Conservation (phyloP, 2,113 vertebrate species). For the Hyaena hyaena region DNA sequence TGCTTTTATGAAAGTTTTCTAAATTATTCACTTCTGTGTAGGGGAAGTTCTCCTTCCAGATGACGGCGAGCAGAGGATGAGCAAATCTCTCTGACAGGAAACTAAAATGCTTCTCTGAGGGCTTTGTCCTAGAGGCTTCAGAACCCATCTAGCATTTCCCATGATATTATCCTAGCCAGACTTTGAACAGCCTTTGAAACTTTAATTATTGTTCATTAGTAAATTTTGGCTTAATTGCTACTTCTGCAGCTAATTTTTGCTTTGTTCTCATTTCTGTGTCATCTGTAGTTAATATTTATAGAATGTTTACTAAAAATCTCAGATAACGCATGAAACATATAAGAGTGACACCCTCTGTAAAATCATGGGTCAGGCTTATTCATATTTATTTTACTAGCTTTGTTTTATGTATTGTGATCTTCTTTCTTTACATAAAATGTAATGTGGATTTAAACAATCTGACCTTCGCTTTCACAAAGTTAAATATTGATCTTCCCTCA, state of each 20-base stretch:
- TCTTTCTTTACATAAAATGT: not conserved
- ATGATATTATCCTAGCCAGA: not conserved
- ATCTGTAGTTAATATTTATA: constrained; percentile 23
- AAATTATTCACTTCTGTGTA: not conserved
- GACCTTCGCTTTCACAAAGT: constrained; percentile 25
- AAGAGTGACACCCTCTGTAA: not conserved
- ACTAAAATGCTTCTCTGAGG: not conserved
- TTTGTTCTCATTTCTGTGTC: constrained; percentile 6
- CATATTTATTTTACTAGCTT: not conserved
- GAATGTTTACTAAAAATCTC: not conserved
- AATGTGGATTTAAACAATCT: not conserved
- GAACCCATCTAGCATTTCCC: not conserved
- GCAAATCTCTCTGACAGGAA: not conserved
- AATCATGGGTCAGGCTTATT: not conserved
- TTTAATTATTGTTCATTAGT: not conserved
- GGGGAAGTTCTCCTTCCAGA: not conserved
- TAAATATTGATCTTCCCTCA: not conserved
- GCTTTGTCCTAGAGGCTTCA: not conserved
- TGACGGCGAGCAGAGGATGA: not conserved
- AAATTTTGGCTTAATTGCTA: constrained; percentile 31
- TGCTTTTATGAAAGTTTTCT: not conserved
- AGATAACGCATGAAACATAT: not conserved
- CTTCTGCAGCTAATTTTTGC: constrained; percentile 38
- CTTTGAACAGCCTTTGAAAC: not conserved
- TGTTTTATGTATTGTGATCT: not conserved